Conservation (phyloP, 1,140 invertebrate species). For the Anoplophora glabripennis region DNA sequence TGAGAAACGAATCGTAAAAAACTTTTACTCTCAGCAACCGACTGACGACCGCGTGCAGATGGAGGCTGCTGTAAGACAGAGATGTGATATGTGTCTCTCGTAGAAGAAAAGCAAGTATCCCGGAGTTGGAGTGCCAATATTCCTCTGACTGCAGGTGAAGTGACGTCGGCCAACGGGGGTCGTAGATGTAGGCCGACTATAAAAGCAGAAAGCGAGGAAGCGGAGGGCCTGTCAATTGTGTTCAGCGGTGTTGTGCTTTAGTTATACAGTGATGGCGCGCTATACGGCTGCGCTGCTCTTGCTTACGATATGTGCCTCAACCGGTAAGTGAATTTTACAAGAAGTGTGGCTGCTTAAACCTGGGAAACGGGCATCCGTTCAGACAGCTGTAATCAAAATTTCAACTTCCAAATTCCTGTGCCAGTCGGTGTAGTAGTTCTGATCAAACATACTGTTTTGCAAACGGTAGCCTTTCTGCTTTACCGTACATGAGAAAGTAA, state of each 20-base stretch:
- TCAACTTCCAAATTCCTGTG: neutral
- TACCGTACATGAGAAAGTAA: neutral
- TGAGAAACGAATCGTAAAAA: too few relatives aligned
- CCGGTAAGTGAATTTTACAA: constrained; percentile 39
- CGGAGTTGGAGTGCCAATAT: too few relatives aligned
- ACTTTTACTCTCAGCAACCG: too few relatives aligned
- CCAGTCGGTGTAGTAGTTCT: too few relatives aligned
- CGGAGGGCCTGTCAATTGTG: constrained; percentile 43
- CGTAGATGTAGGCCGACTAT: constrained; percentile 47
- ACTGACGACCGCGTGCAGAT: too few relatives aligned
- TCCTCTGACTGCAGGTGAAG: constrained; percentile 23
- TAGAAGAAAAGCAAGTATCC: too few relatives aligned
- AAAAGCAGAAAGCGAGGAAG: constrained; percentile 42
- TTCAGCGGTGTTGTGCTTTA: constrained; percentile 37
- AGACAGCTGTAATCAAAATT: too few relatives aligned
- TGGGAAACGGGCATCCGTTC: neutral
- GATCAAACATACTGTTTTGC: neutral
- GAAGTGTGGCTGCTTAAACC: neutral
- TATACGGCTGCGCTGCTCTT: constrained; percentile 38
- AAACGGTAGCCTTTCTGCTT: neutral
- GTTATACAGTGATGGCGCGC: constrained; percentile 43
- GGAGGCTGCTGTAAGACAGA: too few relatives aligned
- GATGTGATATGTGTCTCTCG: too few relatives aligned
- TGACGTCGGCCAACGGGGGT: constrained; percentile 45
- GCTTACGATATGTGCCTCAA: constrained; percentile 34